Evolutionary conservation across 2,888 invertebrate species (phyloP).

Genomic region (Lycophotia porphyrea): DNA sequence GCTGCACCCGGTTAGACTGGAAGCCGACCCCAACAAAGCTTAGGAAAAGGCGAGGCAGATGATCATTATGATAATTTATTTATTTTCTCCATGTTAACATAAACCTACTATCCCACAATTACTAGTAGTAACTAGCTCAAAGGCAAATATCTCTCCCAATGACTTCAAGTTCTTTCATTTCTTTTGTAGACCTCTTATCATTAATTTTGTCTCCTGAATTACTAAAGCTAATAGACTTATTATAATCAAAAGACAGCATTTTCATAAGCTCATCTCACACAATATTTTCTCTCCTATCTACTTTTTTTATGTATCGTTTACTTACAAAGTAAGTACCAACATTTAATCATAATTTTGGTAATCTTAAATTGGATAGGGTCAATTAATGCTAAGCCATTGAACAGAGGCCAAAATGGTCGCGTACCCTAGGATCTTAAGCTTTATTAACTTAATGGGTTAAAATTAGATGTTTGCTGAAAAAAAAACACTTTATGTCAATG

Average conservation of each 20-base stretch:
- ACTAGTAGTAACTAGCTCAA: neutral
- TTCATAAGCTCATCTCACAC: too few species aligned
- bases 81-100: neutral
- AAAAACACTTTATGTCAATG: neutral
- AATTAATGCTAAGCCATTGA: constrained; percentile 30
- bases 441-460: neutral
- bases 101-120: neutral
- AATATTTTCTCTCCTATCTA: neutral
- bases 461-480: neutral
- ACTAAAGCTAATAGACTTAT: neutral
- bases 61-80: neutral
- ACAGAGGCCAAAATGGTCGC: neutral
- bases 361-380: too few species aligned
- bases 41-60: too few species aligned
- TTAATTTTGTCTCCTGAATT: neutral
- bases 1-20: too few species aligned
- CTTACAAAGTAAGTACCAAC: neutral
- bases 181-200: neutral
- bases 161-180: neutral
- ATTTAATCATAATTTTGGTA: neutral
- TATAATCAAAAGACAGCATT: neutral
- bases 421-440: neutral
- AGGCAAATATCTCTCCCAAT: neutral
- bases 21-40: too few species aligned
- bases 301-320: neutral